Base-by-base conservation (phyloP, 2,888 invertebrate species). In the Cosmopolites sordidus region DNA sequence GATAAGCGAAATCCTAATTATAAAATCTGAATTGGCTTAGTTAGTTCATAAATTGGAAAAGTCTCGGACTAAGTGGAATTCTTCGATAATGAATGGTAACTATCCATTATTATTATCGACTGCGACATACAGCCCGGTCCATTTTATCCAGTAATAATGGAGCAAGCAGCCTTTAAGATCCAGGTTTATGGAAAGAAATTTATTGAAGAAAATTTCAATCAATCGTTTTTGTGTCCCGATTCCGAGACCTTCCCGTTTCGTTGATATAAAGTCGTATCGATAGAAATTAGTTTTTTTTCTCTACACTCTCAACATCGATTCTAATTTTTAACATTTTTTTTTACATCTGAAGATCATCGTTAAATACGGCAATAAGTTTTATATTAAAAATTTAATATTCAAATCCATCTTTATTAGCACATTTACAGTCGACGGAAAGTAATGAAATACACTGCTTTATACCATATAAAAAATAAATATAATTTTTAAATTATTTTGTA, bases 41-140 rank as follows among this genome's bases (percentile, higher is more conserved):
- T 40, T 39, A 43, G 45, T 54, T 30, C 54, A 45, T 54, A 54
- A 54, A 49, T 54, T 54, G 16, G 49, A 49, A 54, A 54, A 54
- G 49, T 49, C 30, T 54, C 43, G 37, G 40, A 54, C 50, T 55
- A 22, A 48, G 50, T 44, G 48, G 50, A 51, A 47, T 51, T 55
- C 55, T 51, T 37, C 42, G 37, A 47, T 51, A 51, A 55, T 51
- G 51, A 50, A 55, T 51, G 29, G 51, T 48, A 44, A 51, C 56
- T 56, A 56, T 56, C 45, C 56, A 51, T 56, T 56, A 56, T 56
- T 56, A 56, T 56, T 56, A 56, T 56, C 56, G 56, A 56, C 45
- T 48, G 16, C 38, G 30, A 53, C 53, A 48, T 39, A 12, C 33
- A 53, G 48, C 18, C 56, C 41, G 48, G 51, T 48, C 51, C 43